phyloP scores from a whole-genome alignment of 2,888 invertebrate genomes.

The Piscicola geometra region DNA sequence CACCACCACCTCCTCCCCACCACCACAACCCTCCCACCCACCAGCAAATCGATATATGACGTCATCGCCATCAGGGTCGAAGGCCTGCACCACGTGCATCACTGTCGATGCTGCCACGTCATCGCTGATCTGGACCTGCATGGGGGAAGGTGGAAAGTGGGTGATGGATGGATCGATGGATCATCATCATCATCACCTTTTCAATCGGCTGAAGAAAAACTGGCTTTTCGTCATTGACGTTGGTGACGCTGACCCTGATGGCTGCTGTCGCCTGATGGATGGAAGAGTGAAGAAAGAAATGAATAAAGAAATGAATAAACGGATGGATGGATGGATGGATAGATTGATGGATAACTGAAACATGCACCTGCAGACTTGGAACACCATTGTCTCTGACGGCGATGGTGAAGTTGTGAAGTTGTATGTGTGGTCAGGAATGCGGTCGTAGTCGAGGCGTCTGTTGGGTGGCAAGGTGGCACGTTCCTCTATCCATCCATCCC shows the following conservation, averaged over 20 bases:
- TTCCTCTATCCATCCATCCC: background rate
- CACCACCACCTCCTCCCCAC: too few relatives aligned
- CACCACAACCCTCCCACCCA: background rate
- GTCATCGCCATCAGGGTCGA: conserved; percentile 94
- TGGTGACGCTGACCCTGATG: conserved; percentile 91
- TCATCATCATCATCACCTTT: conserved; percentile 30
- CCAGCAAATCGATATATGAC: conserved; percentile 79
- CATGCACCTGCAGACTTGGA: conserved; percentile 68
- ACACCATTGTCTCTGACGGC: conserved; percentile 92
- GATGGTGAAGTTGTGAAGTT: conserved; percentile 79
- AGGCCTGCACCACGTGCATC: conserved; percentile 91
- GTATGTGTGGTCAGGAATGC: conserved; percentile 60
- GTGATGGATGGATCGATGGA: background rate
- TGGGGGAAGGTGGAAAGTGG: too few relatives aligned
- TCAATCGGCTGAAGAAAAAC: conserved; percentile 46
- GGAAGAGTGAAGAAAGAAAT: too few relatives aligned
- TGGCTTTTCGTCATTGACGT: conserved; percentile 94
- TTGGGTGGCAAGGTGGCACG: background rate
- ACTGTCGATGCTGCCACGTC: conserved; percentile 63
- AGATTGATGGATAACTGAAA: background rate
- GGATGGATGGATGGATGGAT: background rate
- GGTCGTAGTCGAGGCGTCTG: conserved; percentile 53
- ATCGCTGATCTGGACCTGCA: conserved; percentile 38
- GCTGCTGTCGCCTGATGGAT: conserved; percentile 73
- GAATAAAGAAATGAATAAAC: background rate